Evolutionary conservation across 2,113 vertebrate genomes (phyloP), one percentile per base, ranked within the genome.

Genomic region (Rhinopithecus roxellana): DNA sequence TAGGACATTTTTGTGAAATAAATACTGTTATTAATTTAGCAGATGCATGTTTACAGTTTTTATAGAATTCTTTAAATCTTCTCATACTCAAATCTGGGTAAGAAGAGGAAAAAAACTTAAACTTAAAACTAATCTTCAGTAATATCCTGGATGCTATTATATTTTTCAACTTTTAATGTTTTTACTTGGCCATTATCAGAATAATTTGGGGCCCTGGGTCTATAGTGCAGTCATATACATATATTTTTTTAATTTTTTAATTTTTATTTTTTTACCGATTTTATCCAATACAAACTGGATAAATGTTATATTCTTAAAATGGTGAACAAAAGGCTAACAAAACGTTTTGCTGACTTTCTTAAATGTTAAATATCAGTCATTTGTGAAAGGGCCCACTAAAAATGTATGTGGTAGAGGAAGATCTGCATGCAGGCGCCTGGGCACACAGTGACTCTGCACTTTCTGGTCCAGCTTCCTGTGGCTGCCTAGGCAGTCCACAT

Each of bases 391-490:
- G 32, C 50, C 35, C 69, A 23, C 75, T 50, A 90, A 48, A 93
- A 67, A 64, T 6, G 12, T 64, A 32, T 10, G 40, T 22, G 22
- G 50, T 87, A 10, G 45, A 64, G 82, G 67, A 43, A 79, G 59
- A 81, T 23, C 30, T 52, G 25, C 3, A 0, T 22, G 45, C 81
- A 91, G 67, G 80, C 14, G 0, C 82, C 6, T 4, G 48, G 67
- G 55, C 22, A 55, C 72, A 43, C 74, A 45, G 74, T 95, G 97
- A 96, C 96, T 74, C 61, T 94, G 78, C 52, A 75, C 82, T 96
- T 94, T 94, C 72, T 95, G 89, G 61, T 94, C 89, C 94, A 97
- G 69, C 61, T 97, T 95, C 97, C 91, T 97, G 95, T 91, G 97
- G 90, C 67, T 93, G 91, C 18, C 90, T 75, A 59, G 85, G 93